These are phyloP conservation scores for Lichenostomus cassidix DNA, from an alignment of 2,113 vertebrate genomes.

Conservation along the genomic window DNA sequence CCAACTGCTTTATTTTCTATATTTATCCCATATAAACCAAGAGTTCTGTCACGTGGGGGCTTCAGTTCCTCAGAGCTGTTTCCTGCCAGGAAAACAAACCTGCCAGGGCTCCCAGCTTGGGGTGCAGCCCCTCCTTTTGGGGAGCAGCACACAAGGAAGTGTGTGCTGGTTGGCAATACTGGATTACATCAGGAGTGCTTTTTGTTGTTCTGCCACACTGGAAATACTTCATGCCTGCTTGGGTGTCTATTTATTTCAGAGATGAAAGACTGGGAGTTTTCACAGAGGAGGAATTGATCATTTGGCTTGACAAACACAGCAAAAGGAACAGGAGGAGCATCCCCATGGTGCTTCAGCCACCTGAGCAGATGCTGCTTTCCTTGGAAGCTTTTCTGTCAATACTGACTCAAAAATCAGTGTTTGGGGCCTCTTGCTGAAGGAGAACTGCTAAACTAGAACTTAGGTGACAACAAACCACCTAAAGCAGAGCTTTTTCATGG, in stretches of 20 bases:
- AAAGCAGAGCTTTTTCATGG: fast-evolving
- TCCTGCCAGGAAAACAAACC: not conserved
- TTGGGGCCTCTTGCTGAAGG: not conserved
- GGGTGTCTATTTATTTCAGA: not conserved
- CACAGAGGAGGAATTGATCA: fast-evolving
- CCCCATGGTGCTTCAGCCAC: not conserved
- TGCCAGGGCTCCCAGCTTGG: not conserved
- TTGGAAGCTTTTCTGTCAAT: not conserved
- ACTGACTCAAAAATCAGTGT: not conserved
- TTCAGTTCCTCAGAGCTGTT: not conserved
- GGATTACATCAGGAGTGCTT: not conserved
- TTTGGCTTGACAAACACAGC: not conserved
- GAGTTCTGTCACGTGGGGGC: not conserved
- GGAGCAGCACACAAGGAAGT: not conserved
- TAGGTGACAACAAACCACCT: not conserved
- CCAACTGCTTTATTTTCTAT: not conserved
- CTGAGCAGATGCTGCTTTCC: not conserved
- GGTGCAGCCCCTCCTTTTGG: not conserved
- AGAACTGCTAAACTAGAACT: not conserved
- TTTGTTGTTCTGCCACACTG: not conserved
- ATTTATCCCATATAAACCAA: not conserved
- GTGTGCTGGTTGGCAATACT: fast-evolving
- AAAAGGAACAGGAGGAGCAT: not conserved
- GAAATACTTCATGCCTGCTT: not conserved
- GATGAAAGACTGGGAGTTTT: fast-evolving